Base-by-base conservation (phyloP, 2,888 invertebrate species). In the Mesopsocus fuscifrons region DNA sequence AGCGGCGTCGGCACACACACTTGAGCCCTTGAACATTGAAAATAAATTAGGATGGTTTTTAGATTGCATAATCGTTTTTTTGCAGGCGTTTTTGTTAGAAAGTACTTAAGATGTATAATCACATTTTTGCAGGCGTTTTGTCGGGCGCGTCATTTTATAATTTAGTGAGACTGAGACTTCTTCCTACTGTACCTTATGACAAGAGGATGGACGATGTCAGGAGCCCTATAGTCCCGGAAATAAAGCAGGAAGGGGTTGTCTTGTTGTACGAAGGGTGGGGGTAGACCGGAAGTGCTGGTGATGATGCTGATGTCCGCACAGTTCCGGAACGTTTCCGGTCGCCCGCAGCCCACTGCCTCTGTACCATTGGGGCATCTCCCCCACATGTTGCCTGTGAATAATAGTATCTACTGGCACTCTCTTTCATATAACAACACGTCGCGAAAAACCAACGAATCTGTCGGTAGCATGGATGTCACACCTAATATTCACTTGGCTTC, bases 291-390 rank as follows among this genome's bases (percentile, higher is more conserved):
- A 2, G 81, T 79, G 58, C 76, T 84, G 22, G 83, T 81, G 5
- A 79, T 65, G 49, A 91, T 79, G 44, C 74, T 75, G 45, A 91
- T 72, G 58, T 91, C 89, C 1, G 89, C 88, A 56, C 91, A 91
- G 58, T 89, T 89, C 46, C 84, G 67, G 62, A 91, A 91, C 0
- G 85, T 87, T 63, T 91, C 89, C 6, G 88, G 82, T 49, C 74
- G 71, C n/a, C 89, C 89, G 55, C 88, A 89, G 2, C 89, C 88
- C 1, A 84, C 77, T 0, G 80, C 81, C 55, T 85, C 81, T 0
- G 84, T 84, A 34, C 88, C 88, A 57, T 88, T 85, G 1, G 71
- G 61, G 55, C 88, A 88, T 16, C 70, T 72, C 4, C 89, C 91
- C 89, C 89, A 91, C 74, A 85, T 87, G 57, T 91, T 91, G 13